These are phyloP conservation scores for Saccopteryx bilineata DNA, from an alignment of 2,113 vertebrate species.

Conservation along the genomic window DNA sequence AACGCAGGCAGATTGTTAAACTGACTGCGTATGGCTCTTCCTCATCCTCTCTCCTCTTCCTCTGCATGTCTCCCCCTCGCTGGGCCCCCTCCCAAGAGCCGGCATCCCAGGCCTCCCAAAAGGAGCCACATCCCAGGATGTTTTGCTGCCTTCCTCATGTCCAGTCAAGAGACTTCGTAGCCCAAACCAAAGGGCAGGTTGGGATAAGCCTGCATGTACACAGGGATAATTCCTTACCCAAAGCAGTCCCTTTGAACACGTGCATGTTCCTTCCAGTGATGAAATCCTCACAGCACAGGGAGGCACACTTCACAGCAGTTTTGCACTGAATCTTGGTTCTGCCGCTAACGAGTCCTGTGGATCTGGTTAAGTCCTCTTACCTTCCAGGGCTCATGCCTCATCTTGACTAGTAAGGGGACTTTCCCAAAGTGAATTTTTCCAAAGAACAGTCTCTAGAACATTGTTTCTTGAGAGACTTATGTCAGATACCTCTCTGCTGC, in stretches of 20 bases:
- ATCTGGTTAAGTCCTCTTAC: neutral
- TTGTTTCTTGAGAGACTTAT: neutral
- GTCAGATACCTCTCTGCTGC: neutral
- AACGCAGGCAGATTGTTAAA: neutral
- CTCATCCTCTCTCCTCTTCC: neutral
- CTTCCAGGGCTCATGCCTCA: neutral
- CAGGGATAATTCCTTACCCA: neutral
- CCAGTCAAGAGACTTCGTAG: neutral
- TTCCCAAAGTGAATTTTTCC: neutral
- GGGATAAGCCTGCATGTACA: neutral
- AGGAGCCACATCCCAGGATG: neutral
- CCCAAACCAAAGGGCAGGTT: neutral
- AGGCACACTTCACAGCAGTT: neutral
- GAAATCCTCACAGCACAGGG: neutral
- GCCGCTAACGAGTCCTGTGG: neutral
- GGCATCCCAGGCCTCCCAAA: neutral
- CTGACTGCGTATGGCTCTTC: accelerated
- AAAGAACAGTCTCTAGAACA: neutral
- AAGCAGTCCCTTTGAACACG: neutral
- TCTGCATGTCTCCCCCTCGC: accelerated
- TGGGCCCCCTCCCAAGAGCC: neutral
- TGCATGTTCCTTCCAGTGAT: neutral
- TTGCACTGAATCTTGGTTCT: neutral
- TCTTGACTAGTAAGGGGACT: neutral
- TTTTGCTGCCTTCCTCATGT: neutral